phyloP scores from a whole-genome alignment of 2,113 vertebrate genomes.

The Epinephelus fuscoguttatus region DNA sequence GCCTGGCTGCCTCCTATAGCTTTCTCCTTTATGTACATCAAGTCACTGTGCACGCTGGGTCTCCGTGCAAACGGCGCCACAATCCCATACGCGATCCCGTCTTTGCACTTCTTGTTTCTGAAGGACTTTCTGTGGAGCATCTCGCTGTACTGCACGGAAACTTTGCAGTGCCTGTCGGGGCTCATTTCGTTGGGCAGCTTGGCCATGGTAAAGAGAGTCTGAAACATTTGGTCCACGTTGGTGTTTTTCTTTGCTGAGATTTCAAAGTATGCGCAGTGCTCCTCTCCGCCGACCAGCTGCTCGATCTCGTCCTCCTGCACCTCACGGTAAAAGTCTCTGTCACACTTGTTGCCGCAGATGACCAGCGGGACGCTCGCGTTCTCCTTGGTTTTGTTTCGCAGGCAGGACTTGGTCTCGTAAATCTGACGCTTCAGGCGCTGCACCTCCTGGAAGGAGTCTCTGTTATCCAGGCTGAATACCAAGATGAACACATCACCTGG shows the following conservation, averaged over 20 bases:
- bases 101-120: conserved; percentile 90
- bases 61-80: conserved; percentile 94
- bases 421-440: conserved; percentile 96
- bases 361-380: conserved; percentile 93
- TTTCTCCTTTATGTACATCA: conserved; percentile 97
- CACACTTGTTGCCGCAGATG: conserved; percentile 97
- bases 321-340: conserved; percentile 92
- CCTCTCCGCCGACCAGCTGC: conserved; percentile 88
- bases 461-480: conserved; percentile 96
- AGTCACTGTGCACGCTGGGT: conserved; percentile 97
- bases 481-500: conserved; percentile 96
- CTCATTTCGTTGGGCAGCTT: conserved; percentile 98
- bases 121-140: conserved; percentile 91
- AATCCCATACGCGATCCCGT: conserved; percentile 92
- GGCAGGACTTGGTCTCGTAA: conserved; percentile 94
- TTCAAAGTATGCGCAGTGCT: conserved; percentile 95
- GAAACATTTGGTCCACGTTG: conserved; percentile 97
- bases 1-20: conserved; percentile 87
- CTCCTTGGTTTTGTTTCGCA: conserved; percentile 97
- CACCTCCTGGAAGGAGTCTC: conserved; percentile 96
- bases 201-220: conserved; percentile 94
- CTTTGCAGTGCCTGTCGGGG: conserved; percentile 94
- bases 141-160: conserved; percentile 93
- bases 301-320: conserved; percentile 92
- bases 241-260: conserved; percentile 97